Evolutionary conservation across 2,113 vertebrate species (phyloP).

Genomic region (Hypanus sabinus): DNA sequence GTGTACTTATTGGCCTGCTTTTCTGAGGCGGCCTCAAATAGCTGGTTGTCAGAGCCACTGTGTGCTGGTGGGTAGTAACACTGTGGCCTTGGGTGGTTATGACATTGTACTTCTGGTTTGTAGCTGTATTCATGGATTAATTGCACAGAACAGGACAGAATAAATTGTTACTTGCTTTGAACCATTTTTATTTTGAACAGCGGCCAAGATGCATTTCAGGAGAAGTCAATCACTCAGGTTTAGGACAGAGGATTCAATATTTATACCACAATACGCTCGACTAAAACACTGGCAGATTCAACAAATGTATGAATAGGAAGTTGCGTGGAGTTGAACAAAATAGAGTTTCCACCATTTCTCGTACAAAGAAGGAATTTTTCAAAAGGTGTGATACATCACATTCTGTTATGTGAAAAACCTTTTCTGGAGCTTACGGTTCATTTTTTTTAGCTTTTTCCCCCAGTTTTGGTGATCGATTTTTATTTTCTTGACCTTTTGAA

Average conservation of each 20-base stretch:
- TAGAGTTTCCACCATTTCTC: background rate
- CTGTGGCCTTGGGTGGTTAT: background rate
- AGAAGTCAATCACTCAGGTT: background rate
- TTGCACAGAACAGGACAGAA: background rate
- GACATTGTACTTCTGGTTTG: background rate
- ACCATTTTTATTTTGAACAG: background rate
- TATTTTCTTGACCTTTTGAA: no score
- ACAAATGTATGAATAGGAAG: background rate
- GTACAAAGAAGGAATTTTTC: background rate
- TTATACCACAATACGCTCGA: background rate
- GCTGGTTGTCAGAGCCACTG: background rate
- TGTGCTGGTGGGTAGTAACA: background rate
- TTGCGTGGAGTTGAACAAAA: background rate
- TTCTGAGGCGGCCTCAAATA: background rate
- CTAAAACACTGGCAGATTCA: background rate
- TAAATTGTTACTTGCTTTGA: background rate
- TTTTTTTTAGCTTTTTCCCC: background rate
- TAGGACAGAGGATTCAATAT: no score
- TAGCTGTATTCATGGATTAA: background rate
- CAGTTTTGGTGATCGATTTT: no score
- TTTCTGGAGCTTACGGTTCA: background rate
- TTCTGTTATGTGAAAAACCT: background rate
- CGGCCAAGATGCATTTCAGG: background rate
- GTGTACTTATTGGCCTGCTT: background rate
- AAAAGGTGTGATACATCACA: background rate